Percentiles rank a stretch among this genome's conserved stretches.
These are phyloP conservation scores for Oeneis ivallda DNA, from an alignment of 2,888 invertebrate genomes.

Conservation along the genomic window DNA sequence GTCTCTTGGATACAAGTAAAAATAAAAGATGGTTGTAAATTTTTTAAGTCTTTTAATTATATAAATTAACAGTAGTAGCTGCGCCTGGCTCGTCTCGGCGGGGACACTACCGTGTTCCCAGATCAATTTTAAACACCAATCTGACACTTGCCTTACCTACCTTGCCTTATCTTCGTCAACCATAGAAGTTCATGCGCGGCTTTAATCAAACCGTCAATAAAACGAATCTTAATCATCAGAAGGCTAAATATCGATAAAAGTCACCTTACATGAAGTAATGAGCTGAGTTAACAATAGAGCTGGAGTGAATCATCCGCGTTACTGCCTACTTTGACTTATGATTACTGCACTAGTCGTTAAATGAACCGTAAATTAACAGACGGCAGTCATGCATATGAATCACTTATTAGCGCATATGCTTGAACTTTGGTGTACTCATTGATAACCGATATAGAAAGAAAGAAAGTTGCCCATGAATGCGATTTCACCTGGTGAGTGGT, in stretches of 20 bases:
- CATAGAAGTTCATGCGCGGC: background rate
- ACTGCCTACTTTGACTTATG: background rate
- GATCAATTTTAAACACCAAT: too few relatives aligned
- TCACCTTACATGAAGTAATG: background rate
- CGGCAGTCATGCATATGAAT: constrained; percentile 4
- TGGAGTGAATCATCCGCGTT: constrained; percentile 26
- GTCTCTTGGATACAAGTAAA: too few relatives aligned
- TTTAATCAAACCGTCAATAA: background rate
- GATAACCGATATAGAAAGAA: constrained; percentile 1
- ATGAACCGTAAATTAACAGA: constrained; percentile 22
- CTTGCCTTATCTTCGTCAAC: too few relatives aligned
- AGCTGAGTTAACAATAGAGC: constrained; percentile 20
- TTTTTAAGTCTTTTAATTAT: too few relatives aligned
- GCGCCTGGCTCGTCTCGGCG: too few relatives aligned
- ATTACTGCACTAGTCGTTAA: constrained; percentile 11
- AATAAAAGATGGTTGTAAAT: too few relatives aligned
- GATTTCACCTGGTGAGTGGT: too few relatives aligned
- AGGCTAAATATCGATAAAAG: background rate
- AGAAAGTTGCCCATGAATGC: background rate
- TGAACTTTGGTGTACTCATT: background rate
- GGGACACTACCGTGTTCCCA: too few relatives aligned
- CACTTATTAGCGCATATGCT: constrained; percentile 2
- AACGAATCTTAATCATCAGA: background rate
- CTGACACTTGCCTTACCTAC: too few relatives aligned
- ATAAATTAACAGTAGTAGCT: too few relatives aligned